Evolutionary conservation across 2,888 invertebrate genomes (phyloP).

Genomic region (Drosophila fulvimacula): DNA sequence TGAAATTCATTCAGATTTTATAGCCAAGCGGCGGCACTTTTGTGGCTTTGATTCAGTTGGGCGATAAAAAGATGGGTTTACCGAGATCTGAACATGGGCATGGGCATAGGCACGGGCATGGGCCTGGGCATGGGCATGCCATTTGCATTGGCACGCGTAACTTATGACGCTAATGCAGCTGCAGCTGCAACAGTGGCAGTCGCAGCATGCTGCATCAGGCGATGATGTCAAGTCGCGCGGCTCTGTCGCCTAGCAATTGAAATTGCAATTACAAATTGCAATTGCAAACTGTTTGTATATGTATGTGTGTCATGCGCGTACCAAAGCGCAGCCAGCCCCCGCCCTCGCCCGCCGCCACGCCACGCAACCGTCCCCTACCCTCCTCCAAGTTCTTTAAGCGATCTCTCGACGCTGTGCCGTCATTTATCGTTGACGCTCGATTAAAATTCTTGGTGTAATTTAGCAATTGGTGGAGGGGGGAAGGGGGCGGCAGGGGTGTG

Average conservation of each 20-base stretch:
- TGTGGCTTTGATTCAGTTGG: constrained; percentile 43
- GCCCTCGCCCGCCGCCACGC: no score
- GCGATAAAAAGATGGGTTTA: constrained; percentile 24
- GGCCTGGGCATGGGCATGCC: constrained; percentile 10
- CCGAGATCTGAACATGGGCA: not conserved
- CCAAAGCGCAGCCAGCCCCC: not conserved
- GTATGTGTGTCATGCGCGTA: constrained; percentile 29
- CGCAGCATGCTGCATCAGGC: constrained; percentile 36
- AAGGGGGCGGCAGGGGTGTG: not conserved
- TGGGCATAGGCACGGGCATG: constrained; percentile 14
- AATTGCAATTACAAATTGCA: constrained; percentile 75
- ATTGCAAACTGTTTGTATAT: constrained; percentile 38
- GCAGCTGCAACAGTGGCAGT: constrained; percentile 32
- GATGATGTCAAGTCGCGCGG: constrained; percentile 67
- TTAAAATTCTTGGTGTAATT: constrained; percentile 78
- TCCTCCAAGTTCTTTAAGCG: constrained; percentile 7
- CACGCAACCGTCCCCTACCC: not conserved
- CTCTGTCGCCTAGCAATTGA: constrained; percentile 45
- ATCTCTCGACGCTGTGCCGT: constrained; percentile 48
- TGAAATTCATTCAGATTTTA: constrained; percentile 67
- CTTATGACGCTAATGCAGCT: constrained; percentile 51
- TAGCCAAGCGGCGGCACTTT: constrained; percentile 55
- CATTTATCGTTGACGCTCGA: constrained; percentile 77
- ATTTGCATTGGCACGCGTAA: constrained; percentile 62
- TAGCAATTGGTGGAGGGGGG: constrained; percentile 45